phyloP scores from a whole-genome alignment of 1,140 invertebrate genomes.

The Aphis craccivora region DNA sequence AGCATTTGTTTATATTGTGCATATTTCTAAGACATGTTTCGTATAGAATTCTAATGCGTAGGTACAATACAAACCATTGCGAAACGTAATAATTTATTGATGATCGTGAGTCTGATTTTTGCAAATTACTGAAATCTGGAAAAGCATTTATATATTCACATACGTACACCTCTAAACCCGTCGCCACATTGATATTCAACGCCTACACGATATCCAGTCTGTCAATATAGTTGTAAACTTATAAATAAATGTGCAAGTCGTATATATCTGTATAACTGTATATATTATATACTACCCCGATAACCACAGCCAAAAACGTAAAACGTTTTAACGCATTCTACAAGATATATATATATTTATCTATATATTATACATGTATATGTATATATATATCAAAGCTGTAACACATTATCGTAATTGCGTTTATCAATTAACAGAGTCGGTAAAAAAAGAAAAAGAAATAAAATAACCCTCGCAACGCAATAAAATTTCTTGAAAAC shows the following conservation, averaged over 20 bases:
- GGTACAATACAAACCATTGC: not conserved
- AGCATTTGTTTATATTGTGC: too few relatives aligned
- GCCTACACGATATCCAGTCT: not conserved
- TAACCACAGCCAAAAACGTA: not conserved
- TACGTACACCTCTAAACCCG: not conserved
- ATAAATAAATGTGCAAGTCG: not conserved
- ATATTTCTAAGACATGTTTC: not conserved
- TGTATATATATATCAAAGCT: not conserved
- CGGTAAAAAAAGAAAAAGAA: not conserved
- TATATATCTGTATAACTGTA: not conserved
- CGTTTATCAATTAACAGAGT: not conserved
- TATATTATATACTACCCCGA: not conserved
- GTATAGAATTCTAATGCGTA: not conserved
- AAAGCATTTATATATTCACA: not conserved
- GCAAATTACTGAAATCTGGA: not conserved
- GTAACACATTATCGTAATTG: not conserved
- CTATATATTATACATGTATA: not conserved
- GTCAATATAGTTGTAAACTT: slow-evolving; percentile 3
- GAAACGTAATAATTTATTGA: not conserved
- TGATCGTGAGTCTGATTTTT: not conserved
- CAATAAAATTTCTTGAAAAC: not conserved
- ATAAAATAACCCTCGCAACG: not conserved
- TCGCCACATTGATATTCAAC: not conserved
- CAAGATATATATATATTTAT: not conserved
- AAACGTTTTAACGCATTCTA: not conserved